Conservation (phyloP, 1,140 invertebrate species). For the Polypedilum vanderplanki region DNA sequence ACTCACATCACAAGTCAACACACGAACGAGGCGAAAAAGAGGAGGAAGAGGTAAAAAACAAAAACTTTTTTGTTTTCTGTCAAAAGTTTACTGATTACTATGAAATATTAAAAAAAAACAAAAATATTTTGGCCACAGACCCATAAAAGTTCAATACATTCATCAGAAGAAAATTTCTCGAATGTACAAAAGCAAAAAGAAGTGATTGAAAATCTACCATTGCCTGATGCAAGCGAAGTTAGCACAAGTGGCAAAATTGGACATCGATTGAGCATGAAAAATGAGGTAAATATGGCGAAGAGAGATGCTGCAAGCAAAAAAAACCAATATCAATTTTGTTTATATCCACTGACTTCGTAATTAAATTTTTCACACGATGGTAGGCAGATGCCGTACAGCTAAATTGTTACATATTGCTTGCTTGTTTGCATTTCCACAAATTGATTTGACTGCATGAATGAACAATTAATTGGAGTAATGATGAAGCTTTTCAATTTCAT, state of each 20-base stretch:
- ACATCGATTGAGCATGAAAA: neutral
- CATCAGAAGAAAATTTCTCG: neutral
- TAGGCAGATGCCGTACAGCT: too few species aligned
- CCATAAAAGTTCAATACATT: neutral
- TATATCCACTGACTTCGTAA: too few species aligned
- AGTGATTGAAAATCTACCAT: neutral
- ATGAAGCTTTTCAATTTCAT: too few species aligned
- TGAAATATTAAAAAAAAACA: too few species aligned
- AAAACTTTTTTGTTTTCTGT: neutral
- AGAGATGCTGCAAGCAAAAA: neutral
- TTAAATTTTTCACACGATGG: too few species aligned
- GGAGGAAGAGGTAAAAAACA: neutral
- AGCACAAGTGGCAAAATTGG: neutral
- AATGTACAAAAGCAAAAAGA: neutral
- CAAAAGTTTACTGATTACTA: neutral
- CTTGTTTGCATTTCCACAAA: too few species aligned
- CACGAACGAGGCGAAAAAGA: neutral
- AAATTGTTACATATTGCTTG: too few species aligned
- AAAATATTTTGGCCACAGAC: too few species aligned
- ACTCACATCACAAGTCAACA: neutral
- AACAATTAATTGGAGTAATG: too few species aligned
- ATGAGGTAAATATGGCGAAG: neutral
- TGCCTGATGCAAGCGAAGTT: neutral
- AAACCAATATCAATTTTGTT: too few species aligned
- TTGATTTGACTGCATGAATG: too few species aligned